Percentiles rank a stretch among this genome's conserved stretches.
phyloP scores from a whole-genome alignment of 1,140 invertebrate genomes.

The Hylaeus anthracinus region DNA sequence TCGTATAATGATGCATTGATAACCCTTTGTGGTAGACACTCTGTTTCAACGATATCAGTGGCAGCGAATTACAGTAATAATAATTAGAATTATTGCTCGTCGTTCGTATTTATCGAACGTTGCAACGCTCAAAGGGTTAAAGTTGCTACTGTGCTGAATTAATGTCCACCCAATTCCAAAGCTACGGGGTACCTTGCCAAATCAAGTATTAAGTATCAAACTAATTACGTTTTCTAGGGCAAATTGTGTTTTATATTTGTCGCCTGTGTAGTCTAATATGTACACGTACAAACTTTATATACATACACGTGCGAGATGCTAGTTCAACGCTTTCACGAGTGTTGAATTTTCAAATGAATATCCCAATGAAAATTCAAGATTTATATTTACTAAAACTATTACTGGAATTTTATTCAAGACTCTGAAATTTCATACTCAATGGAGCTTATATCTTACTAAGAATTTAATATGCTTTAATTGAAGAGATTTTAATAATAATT shows the following conservation, averaged over 20 bases:
- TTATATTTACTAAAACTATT: too few relatives aligned
- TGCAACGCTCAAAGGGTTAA: slow-evolving; percentile 12
- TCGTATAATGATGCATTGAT: not conserved
- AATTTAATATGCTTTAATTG: too few relatives aligned
- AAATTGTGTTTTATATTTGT: not conserved
- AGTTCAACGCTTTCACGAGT: not conserved
- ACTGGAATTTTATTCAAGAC: too few relatives aligned
- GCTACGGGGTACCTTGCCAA: slow-evolving; percentile 23
- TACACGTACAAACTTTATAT: slow-evolving; percentile 24
- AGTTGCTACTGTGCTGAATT: slow-evolving; percentile 34
- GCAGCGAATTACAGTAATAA: not conserved
- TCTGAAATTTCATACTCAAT: too few relatives aligned
- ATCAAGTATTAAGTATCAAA: slow-evolving; percentile 25
- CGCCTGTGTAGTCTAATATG: slow-evolving; percentile 17
- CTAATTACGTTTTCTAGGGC: slow-evolving; percentile 15
- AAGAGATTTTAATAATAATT: too few relatives aligned
- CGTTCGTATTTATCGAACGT: too few relatives aligned
- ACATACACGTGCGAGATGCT: not conserved
- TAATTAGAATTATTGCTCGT: not conserved
- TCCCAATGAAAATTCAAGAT: too few relatives aligned
- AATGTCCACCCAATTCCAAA: slow-evolving; percentile 42
- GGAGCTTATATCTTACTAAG: too few relatives aligned
- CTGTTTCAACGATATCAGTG: not conserved
- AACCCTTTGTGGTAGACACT: not conserved
- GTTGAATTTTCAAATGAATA: not conserved